Evolutionary conservation across 1,140 invertebrate species (phyloP).

Genomic region (Aphis gossypii): DNA sequence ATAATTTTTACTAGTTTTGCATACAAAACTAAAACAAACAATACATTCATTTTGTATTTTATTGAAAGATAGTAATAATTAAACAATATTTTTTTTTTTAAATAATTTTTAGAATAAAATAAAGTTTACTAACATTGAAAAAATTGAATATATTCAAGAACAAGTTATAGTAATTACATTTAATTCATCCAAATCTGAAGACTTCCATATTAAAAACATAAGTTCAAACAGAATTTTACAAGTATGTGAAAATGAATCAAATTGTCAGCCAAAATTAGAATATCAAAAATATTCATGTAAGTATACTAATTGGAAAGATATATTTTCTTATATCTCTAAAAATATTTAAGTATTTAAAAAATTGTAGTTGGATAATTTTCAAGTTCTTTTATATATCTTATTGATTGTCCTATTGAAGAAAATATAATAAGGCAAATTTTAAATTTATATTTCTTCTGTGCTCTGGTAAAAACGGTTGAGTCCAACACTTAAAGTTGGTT

Average conservation of each 20-base stretch:
- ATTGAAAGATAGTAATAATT: not conserved
- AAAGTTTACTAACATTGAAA: not conserved
- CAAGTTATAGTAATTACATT: not conserved
- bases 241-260: slow-evolving; percentile 17
- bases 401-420: too few relatives aligned
- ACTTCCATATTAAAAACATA: slow-evolving; percentile 34
- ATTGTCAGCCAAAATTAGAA: slow-evolving; percentile 36
- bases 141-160: slow-evolving; percentile 25
- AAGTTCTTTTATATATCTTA: too few relatives aligned
- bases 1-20: not conserved
- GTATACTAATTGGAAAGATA: not conserved
- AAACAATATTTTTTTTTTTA: not conserved
- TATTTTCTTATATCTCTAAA: too few relatives aligned
- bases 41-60: not conserved
- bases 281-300: slow-evolving; percentile 53
- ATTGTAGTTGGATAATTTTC: too few relatives aligned
- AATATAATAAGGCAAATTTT: too few relatives aligned
- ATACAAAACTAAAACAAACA: not conserved
- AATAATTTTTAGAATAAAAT: not conserved
- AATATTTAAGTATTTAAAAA: too few relatives aligned
- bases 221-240: slow-evolving; percentile 42
- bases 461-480: too few relatives aligned
- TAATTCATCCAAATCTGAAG: slow-evolving; percentile 34
- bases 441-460: too few relatives aligned
- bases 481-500: too few relatives aligned